A percentile compares a stretch with the other conserved stretches of the same genome.
These are phyloP conservation scores for Troides aeacus DNA, from an alignment of 2,888 invertebrate species.

Conservation along the genomic window DNA sequence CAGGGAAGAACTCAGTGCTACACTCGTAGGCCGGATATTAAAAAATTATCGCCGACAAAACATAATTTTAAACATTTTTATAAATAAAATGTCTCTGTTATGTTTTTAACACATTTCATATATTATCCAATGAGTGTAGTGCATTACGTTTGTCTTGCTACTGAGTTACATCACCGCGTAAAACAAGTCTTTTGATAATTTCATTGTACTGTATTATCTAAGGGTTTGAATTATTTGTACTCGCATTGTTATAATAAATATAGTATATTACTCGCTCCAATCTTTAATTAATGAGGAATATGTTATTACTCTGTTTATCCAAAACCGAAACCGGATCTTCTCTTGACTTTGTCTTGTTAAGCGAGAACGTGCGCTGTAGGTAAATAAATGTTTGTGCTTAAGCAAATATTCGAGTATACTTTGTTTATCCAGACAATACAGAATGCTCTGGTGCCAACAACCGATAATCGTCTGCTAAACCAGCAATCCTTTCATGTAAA, in stretches of 20 bases:
- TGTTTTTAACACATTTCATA: too few relatives aligned
- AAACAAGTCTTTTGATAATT: too few relatives aligned
- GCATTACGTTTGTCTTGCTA: too few relatives aligned
- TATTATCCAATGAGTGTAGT: too few relatives aligned
- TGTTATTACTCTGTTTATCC: neutral
- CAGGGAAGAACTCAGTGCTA: neutral
- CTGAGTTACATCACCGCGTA: too few relatives aligned
- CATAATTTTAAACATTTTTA: neutral
- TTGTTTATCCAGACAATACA: neutral
- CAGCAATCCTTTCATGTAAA: neutral
- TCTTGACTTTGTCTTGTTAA: neutral
- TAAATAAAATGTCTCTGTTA: too few relatives aligned
- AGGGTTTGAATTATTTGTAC: too few relatives aligned
- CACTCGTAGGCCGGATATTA: conserved; percentile 1
- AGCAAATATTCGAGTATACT: neutral
- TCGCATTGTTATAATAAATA: too few relatives aligned
- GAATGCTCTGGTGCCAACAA: neutral
- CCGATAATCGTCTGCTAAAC: neutral
- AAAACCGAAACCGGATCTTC: neutral
- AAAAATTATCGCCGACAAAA: neutral
- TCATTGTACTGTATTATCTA: too few relatives aligned
- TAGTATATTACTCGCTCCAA: neutral
- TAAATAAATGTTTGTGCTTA: neutral
- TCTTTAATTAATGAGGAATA: neutral
- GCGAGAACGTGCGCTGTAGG: neutral